Conservation (phyloP, 2,113 vertebrate species). For the Cyanoramphus novaezelandiae region DNA sequence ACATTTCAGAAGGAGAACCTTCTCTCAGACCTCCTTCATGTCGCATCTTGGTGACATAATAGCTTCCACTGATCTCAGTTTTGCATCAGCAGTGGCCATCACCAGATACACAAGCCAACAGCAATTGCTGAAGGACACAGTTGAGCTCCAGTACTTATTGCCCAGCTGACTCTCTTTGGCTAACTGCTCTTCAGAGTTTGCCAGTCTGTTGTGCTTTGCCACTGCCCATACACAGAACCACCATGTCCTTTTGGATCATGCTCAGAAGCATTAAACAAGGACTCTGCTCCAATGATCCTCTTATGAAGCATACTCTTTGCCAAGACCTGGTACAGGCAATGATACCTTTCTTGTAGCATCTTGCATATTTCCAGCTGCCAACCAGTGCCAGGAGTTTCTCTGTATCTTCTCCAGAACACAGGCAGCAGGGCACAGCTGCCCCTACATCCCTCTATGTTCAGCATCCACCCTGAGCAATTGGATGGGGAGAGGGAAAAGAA, state of each 20-base stretch:
- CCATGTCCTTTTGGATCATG: fast-evolving
- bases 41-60: background rate
- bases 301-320: background rate
- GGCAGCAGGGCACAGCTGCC: background rate
- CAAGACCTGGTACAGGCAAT: background rate
- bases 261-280: background rate
- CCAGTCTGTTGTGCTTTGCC: fast-evolving
- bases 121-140: background rate
- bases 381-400: background rate
- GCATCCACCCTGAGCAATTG: background rate
- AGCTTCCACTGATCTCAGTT: background rate
- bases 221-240: background rate
- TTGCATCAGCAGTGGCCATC: background rate
- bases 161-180: background rate
- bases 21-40: background rate
- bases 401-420: background rate
- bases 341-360: background rate
- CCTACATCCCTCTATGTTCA: background rate
- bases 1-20: background rate
- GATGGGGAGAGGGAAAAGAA: background rate
- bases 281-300: background rate
- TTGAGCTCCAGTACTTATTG: background rate
- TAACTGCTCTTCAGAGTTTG: background rate
- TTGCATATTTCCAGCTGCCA: background rate
- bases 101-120: background rate